Percentiles rank a stretch among this genome's conserved stretches.
Conservation (phyloP, 2,113 vertebrate genomes). For the Ranitomeya imitator region DNA sequence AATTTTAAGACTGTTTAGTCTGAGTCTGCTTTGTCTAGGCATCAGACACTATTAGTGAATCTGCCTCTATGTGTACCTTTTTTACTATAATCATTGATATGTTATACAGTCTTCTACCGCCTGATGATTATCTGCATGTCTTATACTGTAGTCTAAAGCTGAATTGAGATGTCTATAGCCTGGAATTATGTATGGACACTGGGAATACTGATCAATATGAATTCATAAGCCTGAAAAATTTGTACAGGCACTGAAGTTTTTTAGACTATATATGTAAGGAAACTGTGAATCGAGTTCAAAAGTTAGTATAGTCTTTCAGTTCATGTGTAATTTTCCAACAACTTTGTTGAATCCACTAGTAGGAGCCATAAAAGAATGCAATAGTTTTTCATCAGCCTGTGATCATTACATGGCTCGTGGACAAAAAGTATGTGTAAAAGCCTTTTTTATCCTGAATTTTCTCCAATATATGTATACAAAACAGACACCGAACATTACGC, state of each 20-base stretch:
- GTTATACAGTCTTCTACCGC: no score
- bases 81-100: no score
- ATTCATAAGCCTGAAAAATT: neutral
- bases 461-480: conserved; percentile 6
- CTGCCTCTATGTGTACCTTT: no score
- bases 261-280: neutral
- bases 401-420: neutral
- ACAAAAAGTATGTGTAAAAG: conserved; percentile 2
- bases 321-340: neutral
- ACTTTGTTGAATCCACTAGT: conserved; percentile 2
- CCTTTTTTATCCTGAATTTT: neutral
- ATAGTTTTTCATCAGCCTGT: neutral
- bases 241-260: neutral
- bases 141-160: neutral
- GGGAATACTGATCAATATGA: neutral
- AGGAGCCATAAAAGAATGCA: neutral
- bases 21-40: no score
- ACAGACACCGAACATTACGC: neutral
- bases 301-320: neutral
- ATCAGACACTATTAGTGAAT: no score
- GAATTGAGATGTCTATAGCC: neutral
- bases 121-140: neutral
- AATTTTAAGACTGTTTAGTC: no score
- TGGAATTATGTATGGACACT: neutral
- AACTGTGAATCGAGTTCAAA: neutral